Conservation (phyloP, 2,113 vertebrate species). For the Silurus meridionalis region DNA sequence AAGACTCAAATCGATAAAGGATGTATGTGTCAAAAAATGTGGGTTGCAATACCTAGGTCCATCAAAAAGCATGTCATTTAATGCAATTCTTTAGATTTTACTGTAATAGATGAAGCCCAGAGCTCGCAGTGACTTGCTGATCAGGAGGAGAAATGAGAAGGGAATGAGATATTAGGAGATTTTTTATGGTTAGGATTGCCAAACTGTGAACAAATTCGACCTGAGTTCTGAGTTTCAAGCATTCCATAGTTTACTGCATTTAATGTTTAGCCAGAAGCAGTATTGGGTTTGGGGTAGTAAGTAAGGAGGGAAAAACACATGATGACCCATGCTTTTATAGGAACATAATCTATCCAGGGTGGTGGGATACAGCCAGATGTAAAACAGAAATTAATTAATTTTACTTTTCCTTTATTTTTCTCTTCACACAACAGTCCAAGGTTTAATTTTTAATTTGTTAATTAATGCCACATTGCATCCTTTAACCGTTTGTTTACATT, state of each 20-base stretch:
- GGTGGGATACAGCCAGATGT: too few relatives aligned
- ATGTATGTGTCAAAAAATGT: constrained; percentile 11
- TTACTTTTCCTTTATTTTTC: not conserved
- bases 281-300: not conserved
- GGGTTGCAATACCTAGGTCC: constrained; percentile 27
- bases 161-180: not conserved
- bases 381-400: not conserved
- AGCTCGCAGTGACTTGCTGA: constrained; percentile 47
- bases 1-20: constrained; percentile 42
- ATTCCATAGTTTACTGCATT: not conserved
- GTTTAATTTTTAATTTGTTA: not conserved
- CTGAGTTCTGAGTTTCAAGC: constrained; percentile 34
- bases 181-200: not conserved
- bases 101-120: constrained; percentile 49
- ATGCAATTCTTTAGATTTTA: constrained; percentile 43
- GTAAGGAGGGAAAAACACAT: not conserved
- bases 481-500: not conserved
- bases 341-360: not conserved
- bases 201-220: constrained; percentile 35
- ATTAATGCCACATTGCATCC: not conserved
- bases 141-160: not conserved
- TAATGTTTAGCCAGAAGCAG: not conserved
- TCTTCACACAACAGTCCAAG: not conserved
- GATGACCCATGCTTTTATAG: not conserved
- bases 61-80: constrained; percentile 9